Evolutionary conservation across 2,797 vertebrate species (phyloP), one percentile per base, ranked within the genome.

Genomic region (Podarcis siculus): DNA sequence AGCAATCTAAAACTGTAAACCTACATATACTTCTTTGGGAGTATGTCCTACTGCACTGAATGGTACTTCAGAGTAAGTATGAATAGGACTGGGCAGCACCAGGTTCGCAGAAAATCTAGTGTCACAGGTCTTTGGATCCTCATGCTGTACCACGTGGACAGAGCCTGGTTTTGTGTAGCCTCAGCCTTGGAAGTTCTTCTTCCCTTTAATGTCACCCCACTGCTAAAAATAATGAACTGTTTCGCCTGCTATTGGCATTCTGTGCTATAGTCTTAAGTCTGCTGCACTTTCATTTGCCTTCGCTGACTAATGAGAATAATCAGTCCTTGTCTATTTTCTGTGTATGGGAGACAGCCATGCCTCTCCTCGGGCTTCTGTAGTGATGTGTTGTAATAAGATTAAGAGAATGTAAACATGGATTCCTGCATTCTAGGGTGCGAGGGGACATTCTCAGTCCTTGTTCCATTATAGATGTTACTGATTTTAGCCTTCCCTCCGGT

Each of bases 271-370:
- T 49, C 92, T 69, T 66, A 88, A 76, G 30, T 89, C 32, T 23
- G 25, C 76, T 89, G 71, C 73, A 76, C 85, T 84, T 92, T 92
- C 76, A 75, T 66, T 83, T 88, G 1, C 90, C 37, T 91, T 92
- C 49, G 27, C 23, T 87, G 67, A 49, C 67, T 78, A 87, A 87
- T 84, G 42, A 42, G 69, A 76, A 82, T 87, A 87, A 90, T 90
- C 69, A 61, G 35, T 90, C 58, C 30, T 80, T 76, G 86, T 80
- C 82, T 75, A 80, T 45, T 86, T 81, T 76, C 83, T 92, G 69
- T 71, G 4, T 79, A 90, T 19, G 83, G 69, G 77, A 66, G 35
- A 32, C 79, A 89, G 3, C 69, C 37, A n/a, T 64, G 6, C 72
- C 86, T 82, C 61, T 82, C 15, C 55, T 83, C 66, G 87, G 72